A percentile compares a stretch with the other conserved stretches of the same genome.
phyloP scores from a whole-genome alignment of 1,140 invertebrate genomes.

The Thaumetopoea pityocampa region DNA sequence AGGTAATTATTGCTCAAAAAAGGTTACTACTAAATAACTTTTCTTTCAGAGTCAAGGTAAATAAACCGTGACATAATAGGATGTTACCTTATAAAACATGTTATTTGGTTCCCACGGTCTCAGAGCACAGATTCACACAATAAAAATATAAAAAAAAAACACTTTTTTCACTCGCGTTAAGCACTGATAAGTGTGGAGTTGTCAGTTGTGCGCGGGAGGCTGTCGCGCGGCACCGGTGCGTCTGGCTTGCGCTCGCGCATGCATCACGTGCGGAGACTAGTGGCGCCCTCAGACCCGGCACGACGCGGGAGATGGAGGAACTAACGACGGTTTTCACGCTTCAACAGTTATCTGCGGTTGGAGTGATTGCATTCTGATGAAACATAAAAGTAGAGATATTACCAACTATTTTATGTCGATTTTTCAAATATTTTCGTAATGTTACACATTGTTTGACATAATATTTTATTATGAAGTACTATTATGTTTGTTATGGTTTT shows the following conservation, averaged over 20 bases:
- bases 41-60: conserved; percentile 25
- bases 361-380: conserved; percentile 27
- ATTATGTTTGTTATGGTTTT: too few relatives aligned
- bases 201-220: conserved; percentile 52
- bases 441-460: too few relatives aligned
- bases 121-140: conserved; percentile 16
- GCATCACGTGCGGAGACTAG: conserved; percentile 49
- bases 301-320: conserved; percentile 37
- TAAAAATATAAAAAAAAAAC: conserved; percentile 31
- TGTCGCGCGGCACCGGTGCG: conserved; percentile 51
- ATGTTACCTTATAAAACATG: conserved; percentile 40
- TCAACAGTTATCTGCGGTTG: conserved; percentile 30
- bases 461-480: too few relatives aligned
- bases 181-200: conserved; percentile 33
- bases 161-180: conserved; percentile 55
- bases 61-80: conserved; percentile 10
- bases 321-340: conserved; percentile 61
- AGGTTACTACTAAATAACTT: conserved; percentile 24
- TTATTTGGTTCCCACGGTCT: conserved; percentile 15
- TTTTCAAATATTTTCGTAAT: background rate
- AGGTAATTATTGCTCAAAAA: conserved; percentile 19
- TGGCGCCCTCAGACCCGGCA: conserved; percentile 44
- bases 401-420: conserved; percentile 4
- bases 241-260: conserved; percentile 57
- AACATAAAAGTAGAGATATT: conserved; percentile 16